Conservation (phyloP, 2,797 vertebrate species). For the Oreochromis grahami region DNA sequence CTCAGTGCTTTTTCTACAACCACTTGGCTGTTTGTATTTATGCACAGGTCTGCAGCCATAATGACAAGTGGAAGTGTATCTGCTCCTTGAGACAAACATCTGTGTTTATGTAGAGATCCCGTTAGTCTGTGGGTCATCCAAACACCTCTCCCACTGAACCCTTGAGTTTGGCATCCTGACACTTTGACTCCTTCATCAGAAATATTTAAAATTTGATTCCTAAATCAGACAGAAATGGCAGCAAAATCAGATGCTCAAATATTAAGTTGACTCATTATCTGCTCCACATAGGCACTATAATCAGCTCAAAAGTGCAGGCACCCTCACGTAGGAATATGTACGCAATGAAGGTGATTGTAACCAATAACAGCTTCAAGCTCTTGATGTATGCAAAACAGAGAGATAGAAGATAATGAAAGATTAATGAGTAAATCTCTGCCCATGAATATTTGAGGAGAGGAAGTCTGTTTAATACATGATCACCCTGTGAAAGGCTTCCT, state of each 20-base stretch:
- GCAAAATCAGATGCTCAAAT: constrained; percentile 15
- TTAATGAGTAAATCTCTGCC: constrained; percentile 75
- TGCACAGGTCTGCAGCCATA: constrained; percentile 4
- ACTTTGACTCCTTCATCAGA: background rate
- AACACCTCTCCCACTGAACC: constrained; percentile 11
- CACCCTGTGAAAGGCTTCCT: constrained; percentile 65
- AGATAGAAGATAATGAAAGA: constrained; percentile 78
- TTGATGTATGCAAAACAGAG: constrained; percentile 65
- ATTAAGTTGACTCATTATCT: constrained; percentile 7
- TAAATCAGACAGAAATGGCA: background rate
- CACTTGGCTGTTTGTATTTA: background rate
- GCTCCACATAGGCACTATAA: background rate
- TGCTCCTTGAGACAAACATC: constrained; percentile 3
- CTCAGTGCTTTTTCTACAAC: background rate
- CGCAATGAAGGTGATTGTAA: constrained; percentile 32
- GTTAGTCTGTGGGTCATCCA: constrained; percentile 23
- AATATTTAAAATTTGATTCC: background rate
- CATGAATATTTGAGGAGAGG: constrained; percentile 78
- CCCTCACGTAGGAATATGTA: background rate
- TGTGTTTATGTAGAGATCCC: constrained; percentile 34
- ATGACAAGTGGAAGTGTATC: constrained; percentile 22
- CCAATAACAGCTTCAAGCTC: constrained; percentile 40
- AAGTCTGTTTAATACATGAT: constrained; percentile 77
- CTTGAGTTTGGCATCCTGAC: background rate
- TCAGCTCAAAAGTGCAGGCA: background rate